Base-by-base conservation (phyloP, 2,797 vertebrate species). In the Sorex maritimensis region DNA sequence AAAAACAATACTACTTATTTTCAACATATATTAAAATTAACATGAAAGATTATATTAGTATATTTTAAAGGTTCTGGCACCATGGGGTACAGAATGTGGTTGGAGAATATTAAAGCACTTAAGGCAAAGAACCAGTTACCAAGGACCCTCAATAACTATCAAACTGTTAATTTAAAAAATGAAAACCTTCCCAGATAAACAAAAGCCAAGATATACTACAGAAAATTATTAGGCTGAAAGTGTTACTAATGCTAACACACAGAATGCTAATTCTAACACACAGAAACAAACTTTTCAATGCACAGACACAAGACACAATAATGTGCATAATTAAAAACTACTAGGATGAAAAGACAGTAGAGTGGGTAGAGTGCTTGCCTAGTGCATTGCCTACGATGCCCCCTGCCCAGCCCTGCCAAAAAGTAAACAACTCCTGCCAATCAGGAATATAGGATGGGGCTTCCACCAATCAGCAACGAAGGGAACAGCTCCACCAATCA, bases 21-120 rank as follows among this genome's bases (percentile, higher is more conserved):
- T 81, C 61, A 91, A 78, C 26, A 73, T 74, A 11, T 79, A 75
- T 73, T 86, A 85, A 26, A 94, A 61, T 78, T 41, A 75, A 65
- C 2, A 46, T 11, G 41, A 80, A 65, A 75, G 4, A 1, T 38
- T 71, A 68, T 38, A 30, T 26, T 28, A 83, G 65, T 44, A 2
- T 34, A n/a, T 71, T 55, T 92, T 13, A 74, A 44, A 67, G 4
- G 4, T 81, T 84, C 30, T 65, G 28, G 69, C 13, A 21, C 26
- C 19, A 72, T 8, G 49, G 38, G 65, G 28, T 24, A 15, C 52
- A 49, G 58, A 80, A 91, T 24, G 17, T 4, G 80, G 46, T 19
- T 58, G 52, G 17, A 71, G 11, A 75, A 7, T 13, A 41, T 15
- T 38, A 78, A 81, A 52, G 23, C 24, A 3, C 30, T 86, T 81